Percentiles rank a stretch among this genome's conserved stretches.
phyloP scores from a whole-genome alignment of 2,113 vertebrate genomes.

The Paradoxurus hermaphroditus region DNA sequence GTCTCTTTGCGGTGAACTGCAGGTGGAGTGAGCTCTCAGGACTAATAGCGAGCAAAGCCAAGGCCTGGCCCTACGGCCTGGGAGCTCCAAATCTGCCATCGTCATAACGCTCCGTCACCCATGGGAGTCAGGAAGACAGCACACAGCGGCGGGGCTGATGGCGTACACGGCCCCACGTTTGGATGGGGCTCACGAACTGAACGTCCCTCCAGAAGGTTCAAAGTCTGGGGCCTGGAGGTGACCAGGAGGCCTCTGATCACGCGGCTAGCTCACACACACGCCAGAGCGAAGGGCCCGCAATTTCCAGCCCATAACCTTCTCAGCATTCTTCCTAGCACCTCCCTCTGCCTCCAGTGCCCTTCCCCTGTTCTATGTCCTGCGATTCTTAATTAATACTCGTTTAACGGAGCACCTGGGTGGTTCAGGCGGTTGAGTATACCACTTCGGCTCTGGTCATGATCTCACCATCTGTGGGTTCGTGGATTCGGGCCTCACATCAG shows the following conservation, averaged over 20 bases:
- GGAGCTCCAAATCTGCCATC: neutral
- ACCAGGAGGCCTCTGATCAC: accelerated
- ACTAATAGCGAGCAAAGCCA: neutral
- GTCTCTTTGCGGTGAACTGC: accelerated
- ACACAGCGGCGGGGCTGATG: accelerated
- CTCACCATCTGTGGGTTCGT: no score
- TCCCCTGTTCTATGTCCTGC: neutral
- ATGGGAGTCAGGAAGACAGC: accelerated
- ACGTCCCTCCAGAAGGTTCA: neutral
- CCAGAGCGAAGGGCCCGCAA: accelerated
- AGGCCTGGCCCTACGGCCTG: no score
- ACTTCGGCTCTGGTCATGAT: no score
- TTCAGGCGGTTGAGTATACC: no score
- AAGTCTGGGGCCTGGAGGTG: accelerated
- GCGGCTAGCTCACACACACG: neutral
- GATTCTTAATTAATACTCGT: neutral
- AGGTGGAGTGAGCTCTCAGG: accelerated
- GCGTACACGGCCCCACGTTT: no score
- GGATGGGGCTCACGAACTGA: accelerated
- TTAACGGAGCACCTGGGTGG: neutral
- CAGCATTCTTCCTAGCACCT: neutral
- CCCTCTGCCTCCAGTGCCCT: accelerated
- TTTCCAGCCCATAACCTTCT: accelerated
- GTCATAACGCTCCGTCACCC: accelerated
- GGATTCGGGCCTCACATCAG: accelerated